Percentiles rank a stretch among this genome's conserved stretches.
phyloP scores from a whole-genome alignment of 2,888 invertebrate genomes.

The Pediacus dermestoides region DNA sequence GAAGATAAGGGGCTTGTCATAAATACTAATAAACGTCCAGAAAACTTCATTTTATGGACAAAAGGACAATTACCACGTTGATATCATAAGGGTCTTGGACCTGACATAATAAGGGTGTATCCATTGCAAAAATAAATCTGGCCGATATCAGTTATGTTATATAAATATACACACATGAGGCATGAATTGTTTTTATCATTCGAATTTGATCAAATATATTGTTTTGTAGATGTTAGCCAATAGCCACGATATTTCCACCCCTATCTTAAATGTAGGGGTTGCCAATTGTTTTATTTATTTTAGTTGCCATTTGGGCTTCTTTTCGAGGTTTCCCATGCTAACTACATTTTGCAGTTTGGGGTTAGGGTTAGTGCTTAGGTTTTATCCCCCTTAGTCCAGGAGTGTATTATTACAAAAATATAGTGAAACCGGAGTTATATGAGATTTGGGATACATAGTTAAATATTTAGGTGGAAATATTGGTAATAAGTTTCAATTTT shows the following conservation, averaged over 20 bases:
- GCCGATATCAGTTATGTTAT: background rate
- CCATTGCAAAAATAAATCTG: conserved; percentile 5
- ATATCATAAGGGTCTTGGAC: no score
- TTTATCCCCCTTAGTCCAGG: conserved; percentile 27
- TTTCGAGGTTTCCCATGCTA: conserved; percentile 36
- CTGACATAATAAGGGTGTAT: no score
- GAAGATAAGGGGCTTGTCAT: no score
- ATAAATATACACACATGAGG: no score
- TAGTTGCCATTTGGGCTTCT: conserved; percentile 36
- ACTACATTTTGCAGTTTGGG: conserved; percentile 30
- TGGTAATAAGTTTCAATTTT: no score
- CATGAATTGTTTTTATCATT: conserved; percentile 3
- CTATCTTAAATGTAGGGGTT: conserved; percentile 29
- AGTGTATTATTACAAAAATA: no score
- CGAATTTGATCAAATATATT: conserved; percentile 8
- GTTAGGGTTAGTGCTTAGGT: conserved; percentile 28
- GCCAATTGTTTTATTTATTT: conserved; percentile 42
- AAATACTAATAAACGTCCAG: no score
- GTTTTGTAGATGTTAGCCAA: conserved; percentile 23
- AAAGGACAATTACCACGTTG: no score
- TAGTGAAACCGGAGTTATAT: conserved; percentile 11
- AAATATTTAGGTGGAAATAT: no score
- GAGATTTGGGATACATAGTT: no score
- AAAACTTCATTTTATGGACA: no score
- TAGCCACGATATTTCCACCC: conserved; percentile 20